phyloP scores from a whole-genome alignment of 2,113 vertebrate genomes.

The Platichthys flesus region DNA sequence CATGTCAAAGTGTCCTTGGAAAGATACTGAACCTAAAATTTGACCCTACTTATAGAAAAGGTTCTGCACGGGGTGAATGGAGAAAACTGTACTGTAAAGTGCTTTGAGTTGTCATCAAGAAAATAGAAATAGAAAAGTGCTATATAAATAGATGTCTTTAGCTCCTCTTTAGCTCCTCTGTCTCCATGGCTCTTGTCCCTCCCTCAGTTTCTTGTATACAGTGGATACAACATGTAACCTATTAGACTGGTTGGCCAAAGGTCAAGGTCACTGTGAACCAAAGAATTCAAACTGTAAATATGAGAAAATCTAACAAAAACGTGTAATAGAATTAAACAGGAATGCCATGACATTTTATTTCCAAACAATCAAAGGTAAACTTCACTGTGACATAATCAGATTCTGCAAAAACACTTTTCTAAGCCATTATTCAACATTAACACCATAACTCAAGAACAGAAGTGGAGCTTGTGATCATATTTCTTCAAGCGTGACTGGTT shows the following conservation, averaged over 20 bases:
- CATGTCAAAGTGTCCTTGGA: not conserved
- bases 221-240: not conserved
- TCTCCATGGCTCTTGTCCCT: not conserved
- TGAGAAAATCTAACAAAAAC: not conserved
- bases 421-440: not conserved
- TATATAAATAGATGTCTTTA: not conserved
- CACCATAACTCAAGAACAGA: not conserved
- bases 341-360: not conserved
- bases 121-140: too few species aligned
- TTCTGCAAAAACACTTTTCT: not conserved
- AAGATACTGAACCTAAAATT: too few species aligned
- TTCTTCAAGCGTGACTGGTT: not conserved
- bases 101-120: too few species aligned
- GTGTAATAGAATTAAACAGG: not conserved
- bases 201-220: not conserved
- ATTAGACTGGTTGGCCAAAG: not conserved
- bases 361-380: not conserved
- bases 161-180: conserved; percentile 2
- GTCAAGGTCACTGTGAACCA: not conserved
- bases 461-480: not conserved
- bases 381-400: not conserved
- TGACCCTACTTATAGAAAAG: too few species aligned
- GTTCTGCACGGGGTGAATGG: too few species aligned
- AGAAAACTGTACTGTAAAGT: too few species aligned
- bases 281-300: not conserved